Evolutionary conservation across 53 echinoderm and acorn worm genomes (phyloP).

Genomic region (Henricia sp.): DNA sequence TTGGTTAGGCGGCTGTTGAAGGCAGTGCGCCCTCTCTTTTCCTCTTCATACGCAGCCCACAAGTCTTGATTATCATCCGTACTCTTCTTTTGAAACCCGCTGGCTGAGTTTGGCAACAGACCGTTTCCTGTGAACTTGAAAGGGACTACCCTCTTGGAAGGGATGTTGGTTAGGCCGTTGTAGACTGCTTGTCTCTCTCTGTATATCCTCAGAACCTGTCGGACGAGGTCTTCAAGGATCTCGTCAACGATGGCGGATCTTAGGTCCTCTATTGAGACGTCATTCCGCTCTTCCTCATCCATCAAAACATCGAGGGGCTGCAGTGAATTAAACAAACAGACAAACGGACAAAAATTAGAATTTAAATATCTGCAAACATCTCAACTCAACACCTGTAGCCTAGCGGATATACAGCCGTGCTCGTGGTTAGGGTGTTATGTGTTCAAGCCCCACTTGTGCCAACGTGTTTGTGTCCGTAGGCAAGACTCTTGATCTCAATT

Average conservation of each 20-base stretch:
- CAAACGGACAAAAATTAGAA: no score
- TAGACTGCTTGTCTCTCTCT: neutral
- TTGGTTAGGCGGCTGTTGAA: constrained; percentile 21
- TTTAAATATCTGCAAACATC: no score
- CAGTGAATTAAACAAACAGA: no score
- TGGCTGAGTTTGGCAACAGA: constrained; percentile 9
- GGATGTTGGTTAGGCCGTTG: neutral
- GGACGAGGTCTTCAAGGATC: neutral
- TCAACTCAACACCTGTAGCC: no score
- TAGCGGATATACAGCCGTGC: no score
- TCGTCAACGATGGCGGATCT: neutral
- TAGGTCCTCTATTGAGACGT: neutral
- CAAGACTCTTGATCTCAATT: no score
- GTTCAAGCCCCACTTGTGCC: no score
- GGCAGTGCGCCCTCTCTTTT: neutral
- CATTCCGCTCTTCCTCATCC: neutral
- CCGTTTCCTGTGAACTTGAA: no score
- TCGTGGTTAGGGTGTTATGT: no score
- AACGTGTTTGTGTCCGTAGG: no score
- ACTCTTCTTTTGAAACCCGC: constrained; percentile 15
- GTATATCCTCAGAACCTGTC: neutral
- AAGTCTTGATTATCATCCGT: no score
- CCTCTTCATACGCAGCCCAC: neutral
- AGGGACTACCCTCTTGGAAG: no score
- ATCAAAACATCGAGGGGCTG: neutral